Base-by-base conservation (phyloP, 1,140 invertebrate genomes). In the Radopholus similis region DNA sequence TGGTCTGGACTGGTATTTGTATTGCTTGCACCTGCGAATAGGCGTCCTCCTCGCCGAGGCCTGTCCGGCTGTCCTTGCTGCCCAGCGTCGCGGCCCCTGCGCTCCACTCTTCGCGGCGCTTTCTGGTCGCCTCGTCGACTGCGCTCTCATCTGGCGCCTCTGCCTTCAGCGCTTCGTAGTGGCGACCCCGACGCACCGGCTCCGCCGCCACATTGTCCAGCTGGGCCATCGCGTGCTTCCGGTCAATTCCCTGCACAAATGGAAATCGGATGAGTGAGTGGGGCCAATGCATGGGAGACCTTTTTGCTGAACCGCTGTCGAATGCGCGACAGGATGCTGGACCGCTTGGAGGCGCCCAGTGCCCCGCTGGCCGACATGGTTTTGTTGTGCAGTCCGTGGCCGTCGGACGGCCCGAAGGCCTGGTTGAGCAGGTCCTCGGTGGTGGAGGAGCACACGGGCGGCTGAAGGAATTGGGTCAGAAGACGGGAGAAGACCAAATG, bases 361-460 rank as follows among this genome's bases (percentile, higher is more conserved):
- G n/a, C n/a, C n/a, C 44, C 58, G 32, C 44, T 62, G 6, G 58
- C 58, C 32, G 58, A 62, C 18, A 30, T 30, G 8, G 58, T 23
- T 49, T 62, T 62, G 40, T 62, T 62, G 21, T 62, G 18, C 23
- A 51, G 30, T 2, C 11, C 47, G 15, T 21, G 6, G 47, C 47
- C 47, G 21, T 51, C 30, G 9, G 6, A 8, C 6, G 26, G 1
- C 21, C 8, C 8, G 5, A 11, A 47, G 8, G 23, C 11, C 13
- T n/a, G 21, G 21, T 62, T 40, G 11, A 40, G 58, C 6, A 62
- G 23, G n/a, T 62, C 58, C 9, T 62, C 58, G 8, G 58, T 62
- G 28, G 58, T 62, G 15, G 40, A n/a, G n/a, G n/a, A n/a, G n/a
- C n/a, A n/a, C n/a, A n/a, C n/a, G n/a, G n/a, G n/a, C n/a, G n/a